Percentiles rank a stretch among this genome's conserved stretches.
Evolutionary conservation across 2,888 invertebrate genomes (phyloP).

Genomic region (Eupeodes luniger): DNA sequence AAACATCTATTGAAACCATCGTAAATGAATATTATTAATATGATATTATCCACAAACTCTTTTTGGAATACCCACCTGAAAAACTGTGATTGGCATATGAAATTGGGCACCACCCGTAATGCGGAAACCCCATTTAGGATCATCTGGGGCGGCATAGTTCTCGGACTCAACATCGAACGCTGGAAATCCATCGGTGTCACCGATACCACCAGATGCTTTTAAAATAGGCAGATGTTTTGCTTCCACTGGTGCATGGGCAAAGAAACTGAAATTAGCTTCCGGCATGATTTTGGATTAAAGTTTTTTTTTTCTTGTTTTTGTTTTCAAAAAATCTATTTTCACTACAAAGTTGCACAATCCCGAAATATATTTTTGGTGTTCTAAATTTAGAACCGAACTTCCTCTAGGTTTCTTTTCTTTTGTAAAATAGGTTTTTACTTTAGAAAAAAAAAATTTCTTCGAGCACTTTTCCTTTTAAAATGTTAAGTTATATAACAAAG

Average conservation of each 20-base stretch:
- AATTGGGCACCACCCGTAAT: conserved; percentile 84
- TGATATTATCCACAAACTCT: too few relatives aligned
- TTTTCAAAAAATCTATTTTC: conserved; percentile 20
- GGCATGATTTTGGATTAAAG: conserved; percentile 78
- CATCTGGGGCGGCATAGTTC: conserved; percentile 82
- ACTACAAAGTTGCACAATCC: conserved; percentile 65
- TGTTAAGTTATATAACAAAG: conserved; percentile 56
- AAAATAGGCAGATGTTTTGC: conserved; percentile 81
- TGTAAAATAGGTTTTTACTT: conserved; percentile 35
- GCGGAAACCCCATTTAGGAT: conserved; percentile 84
- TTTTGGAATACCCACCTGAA: conserved; percentile 81
- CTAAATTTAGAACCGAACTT: conserved; percentile 60
- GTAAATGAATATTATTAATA: too few relatives aligned
- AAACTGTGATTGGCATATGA: conserved; percentile 84
- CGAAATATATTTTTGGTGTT: conserved; percentile 55
- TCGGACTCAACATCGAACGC: conserved; percentile 83
- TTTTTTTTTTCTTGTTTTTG: conserved; percentile 6
- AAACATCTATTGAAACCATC: too few relatives aligned
- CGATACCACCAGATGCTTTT: conserved; percentile 83
- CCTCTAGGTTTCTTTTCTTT: conserved; percentile 20
- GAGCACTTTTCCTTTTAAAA: conserved; percentile 39
- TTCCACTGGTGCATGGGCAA: conserved; percentile 79
- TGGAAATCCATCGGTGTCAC: conserved; percentile 83
- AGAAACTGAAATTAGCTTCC: conserved; percentile 79
- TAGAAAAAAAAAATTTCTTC: conserved; percentile 26